Base-by-base conservation (phyloP, 2,113 vertebrate genomes). In the Lepisosteus oculatus region DNA sequence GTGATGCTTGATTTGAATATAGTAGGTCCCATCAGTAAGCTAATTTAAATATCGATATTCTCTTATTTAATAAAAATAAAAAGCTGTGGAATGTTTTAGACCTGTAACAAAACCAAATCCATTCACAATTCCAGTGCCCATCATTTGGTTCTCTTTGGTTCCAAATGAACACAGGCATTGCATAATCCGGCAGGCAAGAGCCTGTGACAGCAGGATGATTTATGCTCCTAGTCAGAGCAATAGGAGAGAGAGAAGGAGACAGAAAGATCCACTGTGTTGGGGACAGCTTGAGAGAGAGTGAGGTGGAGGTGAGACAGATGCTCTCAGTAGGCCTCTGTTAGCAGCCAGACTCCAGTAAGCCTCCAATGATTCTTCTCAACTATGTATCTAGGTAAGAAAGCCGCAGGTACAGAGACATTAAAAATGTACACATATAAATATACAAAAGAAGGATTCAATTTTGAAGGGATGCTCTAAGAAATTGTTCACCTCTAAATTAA, bases 191-290 rank as follows among this genome's bases (percentile, higher is more conserved):
- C 86, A 87, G 82, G 86, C 89, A 65, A 79, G 84, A 74, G 81
- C 84, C 81, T 84, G 90, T 95, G 94, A 95, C 94, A 95, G 92
- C 90, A 87, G 87, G 79, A 93, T 95, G 94, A 95, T 95, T 95
- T 95, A 95, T 95, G 93, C 90, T 90, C 91, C 83, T 88, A 89
- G 90, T 93, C 88, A 79, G 88, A 90, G 89, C 90, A 90, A 91
- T 89, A 71, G 84, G 89, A 88, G 89, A 89, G 90, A 90, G 90
- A 89, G 91, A 84, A 68, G 70, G 61, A 75, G 81, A 78, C 82
- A 82, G 75, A 65, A 80, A 75, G 83, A 65, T 9, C 62, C 47
- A 70, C 71, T 61, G 43, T 77, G 70, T 69, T n/a, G 51, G 64
- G 15, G 59, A 72, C 43, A 71, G 15, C 42, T 15, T 47, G 65